Conservation (phyloP, 2,888 invertebrate genomes). For the Cephus rjabovi region DNA sequence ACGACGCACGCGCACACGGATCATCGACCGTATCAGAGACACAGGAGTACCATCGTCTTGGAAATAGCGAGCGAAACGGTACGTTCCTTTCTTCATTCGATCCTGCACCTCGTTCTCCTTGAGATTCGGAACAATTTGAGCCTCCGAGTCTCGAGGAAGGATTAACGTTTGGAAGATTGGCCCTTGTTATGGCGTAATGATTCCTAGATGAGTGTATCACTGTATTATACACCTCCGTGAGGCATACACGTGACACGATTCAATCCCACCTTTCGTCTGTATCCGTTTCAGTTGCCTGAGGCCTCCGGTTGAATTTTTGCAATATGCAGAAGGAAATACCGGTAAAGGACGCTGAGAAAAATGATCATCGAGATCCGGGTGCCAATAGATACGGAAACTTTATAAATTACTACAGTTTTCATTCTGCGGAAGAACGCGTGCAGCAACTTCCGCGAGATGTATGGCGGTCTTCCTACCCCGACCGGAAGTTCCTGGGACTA, state of each 20-base stretch:
- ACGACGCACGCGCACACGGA: background rate
- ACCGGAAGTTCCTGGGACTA: slow-evolving; percentile 70
- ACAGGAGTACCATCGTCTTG: background rate
- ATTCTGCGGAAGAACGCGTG: slow-evolving; percentile 77
- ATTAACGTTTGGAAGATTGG: background rate
- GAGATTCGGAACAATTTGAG: background rate
- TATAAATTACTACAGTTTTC: slow-evolving; percentile 88
- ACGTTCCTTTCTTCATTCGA: background rate
- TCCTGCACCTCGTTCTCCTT: background rate
- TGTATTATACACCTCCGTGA: background rate
- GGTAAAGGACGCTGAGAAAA: background rate
- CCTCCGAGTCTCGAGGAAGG: background rate
- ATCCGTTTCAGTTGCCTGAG: background rate
- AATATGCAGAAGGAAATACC: background rate
- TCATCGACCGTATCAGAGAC: background rate
- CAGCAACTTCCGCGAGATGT: slow-evolving; percentile 72
- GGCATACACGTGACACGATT: background rate
- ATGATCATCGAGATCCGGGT: slow-evolving; percentile 73
- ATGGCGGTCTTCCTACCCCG: slow-evolving; percentile 56
- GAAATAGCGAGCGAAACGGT: background rate
- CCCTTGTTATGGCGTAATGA: background rate
- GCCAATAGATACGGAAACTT: slow-evolving; percentile 86
- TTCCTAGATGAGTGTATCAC: background rate
- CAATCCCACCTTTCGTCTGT: background rate
- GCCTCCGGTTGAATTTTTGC: background rate